Percentiles rank a stretch among this genome's conserved stretches.
These are phyloP conservation scores for Peromyscus nudipes DNA, from an alignment of 2,797 vertebrate species.

Conservation along the genomic window DNA sequence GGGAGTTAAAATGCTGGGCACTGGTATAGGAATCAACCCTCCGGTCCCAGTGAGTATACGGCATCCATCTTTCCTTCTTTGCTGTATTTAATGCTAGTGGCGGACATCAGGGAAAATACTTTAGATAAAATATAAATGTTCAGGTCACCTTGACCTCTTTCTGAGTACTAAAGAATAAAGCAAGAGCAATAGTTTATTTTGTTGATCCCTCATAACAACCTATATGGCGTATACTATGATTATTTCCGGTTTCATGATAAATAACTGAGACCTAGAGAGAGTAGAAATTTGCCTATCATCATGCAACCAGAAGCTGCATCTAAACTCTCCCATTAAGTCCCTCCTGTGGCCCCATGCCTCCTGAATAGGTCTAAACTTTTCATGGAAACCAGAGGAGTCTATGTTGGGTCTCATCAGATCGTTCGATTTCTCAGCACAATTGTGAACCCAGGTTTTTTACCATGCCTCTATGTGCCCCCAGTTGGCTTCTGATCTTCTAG, in stretches of 20 bases:
- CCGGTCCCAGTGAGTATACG: background rate
- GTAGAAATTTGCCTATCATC: background rate
- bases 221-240: background rate
- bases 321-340: background rate
- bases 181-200: background rate
- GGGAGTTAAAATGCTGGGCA: background rate
- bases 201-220: background rate
- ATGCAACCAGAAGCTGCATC: background rate
- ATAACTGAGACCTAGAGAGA: background rate
- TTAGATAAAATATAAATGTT: background rate
- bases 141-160: background rate
- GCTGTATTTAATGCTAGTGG: background rate
- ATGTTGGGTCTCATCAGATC: slow-evolving; percentile 1
- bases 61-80: background rate
- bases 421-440: background rate
- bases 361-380: slow-evolving; percentile 22
- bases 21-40: background rate
- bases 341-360: background rate
- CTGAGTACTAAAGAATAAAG: background rate
- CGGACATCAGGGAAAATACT: background rate
- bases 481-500: slow-evolving; percentile 33
- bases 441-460: slow-evolving; percentile 3
- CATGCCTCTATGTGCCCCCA: background rate
- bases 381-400: slow-evolving; percentile 3
- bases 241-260: background rate